Evolutionary conservation across 2,888 invertebrate species (phyloP), one percentile per base, ranked within the genome.

Genomic region (Eilema depressum): DNA sequence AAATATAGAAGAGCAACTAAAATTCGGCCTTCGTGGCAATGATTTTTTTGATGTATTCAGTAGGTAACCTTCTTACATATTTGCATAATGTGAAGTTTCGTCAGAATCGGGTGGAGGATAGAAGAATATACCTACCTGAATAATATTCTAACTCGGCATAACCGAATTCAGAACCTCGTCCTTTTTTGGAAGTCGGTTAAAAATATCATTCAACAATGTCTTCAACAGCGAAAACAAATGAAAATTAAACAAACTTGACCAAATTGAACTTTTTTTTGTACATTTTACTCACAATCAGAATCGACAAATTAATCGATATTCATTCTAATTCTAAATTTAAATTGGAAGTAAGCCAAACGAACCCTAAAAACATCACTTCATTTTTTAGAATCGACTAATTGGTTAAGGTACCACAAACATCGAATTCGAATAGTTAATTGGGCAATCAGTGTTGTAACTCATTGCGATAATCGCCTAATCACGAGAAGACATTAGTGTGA

Each of bases 391-490:
- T 67, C 67, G 33, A 67, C 63, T 71, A 68, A 71, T 71, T 67
- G 67, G 69, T 68, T 71, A 37, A 71, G 69, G 23, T 26, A 26
- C 11, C 33, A 30, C 47, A 33, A 57, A 25, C 63, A 65, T 61
- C 28, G 33, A 65, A 71, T 73, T 77, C 69, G 68, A 69, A 53
- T 30, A 30, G 28, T 28, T 71, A 73, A 70, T 73, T 41, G 63
- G 63, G 66, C 66, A 78, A 80, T 73, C 63, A 62, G 5, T 72
- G 59, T 56, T 37, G 72, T 68, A 78, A 73, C 68, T 41, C 37
- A 26, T 60, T 69, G 53, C 59, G n/a, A 68, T 72, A 69, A 70
- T 70, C 63, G 63, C 33, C n/a, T 74, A 65, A 71, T 66, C 63
- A 67, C 30, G 23, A 53, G 30, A 17, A 30, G 59, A 63, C 7